A percentile compares a stretch with the other conserved stretches of the same genome.
Evolutionary conservation across 2,113 vertebrate genomes (phyloP).

Genomic region (Piaya cayana): DNA sequence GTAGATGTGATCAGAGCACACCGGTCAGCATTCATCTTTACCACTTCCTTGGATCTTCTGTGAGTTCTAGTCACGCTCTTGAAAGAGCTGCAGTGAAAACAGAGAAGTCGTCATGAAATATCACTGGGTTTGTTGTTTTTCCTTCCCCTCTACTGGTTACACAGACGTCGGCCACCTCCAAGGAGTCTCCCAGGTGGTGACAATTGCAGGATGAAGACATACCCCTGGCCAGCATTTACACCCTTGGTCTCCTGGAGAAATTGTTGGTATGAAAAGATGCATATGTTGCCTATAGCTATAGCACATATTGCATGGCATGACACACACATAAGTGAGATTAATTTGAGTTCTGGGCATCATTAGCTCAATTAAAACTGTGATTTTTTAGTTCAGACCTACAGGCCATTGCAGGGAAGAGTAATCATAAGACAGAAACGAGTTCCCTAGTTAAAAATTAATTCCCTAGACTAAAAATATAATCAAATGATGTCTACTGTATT

Average conservation of each 20-base stretch:
- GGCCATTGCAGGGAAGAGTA: conserved; percentile 45
- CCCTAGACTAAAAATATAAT: conserved; percentile 70
- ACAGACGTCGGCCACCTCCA: not conserved
- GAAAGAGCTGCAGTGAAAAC: not conserved
- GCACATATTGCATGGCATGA: conserved; percentile 18
- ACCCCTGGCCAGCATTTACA: not conserved
- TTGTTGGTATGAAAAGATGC: not conserved
- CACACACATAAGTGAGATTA: conserved; percentile 45
- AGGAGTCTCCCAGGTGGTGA: not conserved
- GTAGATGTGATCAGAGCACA: not conserved
- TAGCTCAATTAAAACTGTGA: conserved; percentile 58
- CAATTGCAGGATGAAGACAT: not conserved
- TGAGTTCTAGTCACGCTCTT: not conserved
- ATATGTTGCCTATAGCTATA: not conserved
- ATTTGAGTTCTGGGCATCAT: conserved; percentile 66
- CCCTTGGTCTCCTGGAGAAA: not conserved
- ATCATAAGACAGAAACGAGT: conserved; percentile 51
- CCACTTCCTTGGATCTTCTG: not conserved
- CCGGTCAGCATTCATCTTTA: not conserved
- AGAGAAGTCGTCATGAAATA: not conserved
- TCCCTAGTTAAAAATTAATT: conserved; percentile 70
- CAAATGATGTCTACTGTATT: conserved; percentile 55
- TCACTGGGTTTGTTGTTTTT: not conserved
- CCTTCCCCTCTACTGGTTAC: not conserved
- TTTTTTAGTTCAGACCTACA: conserved; percentile 63